Percentiles rank a stretch among this genome's conserved stretches.
phyloP scores from a whole-genome alignment of 2,888 invertebrate genomes.

The Oscheius sp. region DNA sequence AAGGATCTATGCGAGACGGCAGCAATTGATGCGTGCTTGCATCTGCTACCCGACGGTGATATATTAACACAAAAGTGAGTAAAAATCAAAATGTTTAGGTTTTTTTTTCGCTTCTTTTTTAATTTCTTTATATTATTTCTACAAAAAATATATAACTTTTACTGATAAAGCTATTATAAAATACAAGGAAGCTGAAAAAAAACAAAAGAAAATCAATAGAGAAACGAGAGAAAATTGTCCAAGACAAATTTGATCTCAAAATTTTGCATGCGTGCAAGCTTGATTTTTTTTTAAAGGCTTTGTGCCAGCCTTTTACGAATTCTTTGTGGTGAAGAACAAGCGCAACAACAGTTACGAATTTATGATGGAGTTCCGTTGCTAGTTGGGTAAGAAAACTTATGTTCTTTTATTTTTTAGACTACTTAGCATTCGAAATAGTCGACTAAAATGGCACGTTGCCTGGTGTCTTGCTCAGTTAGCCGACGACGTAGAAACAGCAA shows the following conservation, averaged over 20 bases:
- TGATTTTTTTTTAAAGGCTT: slow-evolving; percentile 44
- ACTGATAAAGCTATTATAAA: too few species aligned
- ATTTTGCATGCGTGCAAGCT: too few species aligned
- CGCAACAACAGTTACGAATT: slow-evolving; percentile 54
- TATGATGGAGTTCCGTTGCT: slow-evolving; percentile 58
- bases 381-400: slow-evolving; percentile 31
- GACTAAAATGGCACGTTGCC: slow-evolving; percentile 72
- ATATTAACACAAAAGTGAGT: slow-evolving; percentile 59
- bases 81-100: too few species aligned
- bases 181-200: too few species aligned
- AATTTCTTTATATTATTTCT: neutral
- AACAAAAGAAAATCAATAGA: too few species aligned
- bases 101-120: neutral
- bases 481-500: slow-evolving; percentile 69
- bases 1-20: slow-evolving; percentile 52
- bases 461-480: slow-evolving; percentile 73
- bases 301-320: slow-evolving; percentile 55
- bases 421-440: slow-evolving; percentile 71
- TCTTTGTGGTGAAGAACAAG: slow-evolving; percentile 54
- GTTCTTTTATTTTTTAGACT: slow-evolving; percentile 61
- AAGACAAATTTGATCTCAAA: too few species aligned
- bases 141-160: neutral
- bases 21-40: slow-evolving; percentile 53
- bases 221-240: too few species aligned
- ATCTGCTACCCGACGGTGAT: slow-evolving; percentile 51